Conservation (phyloP, 1,140 invertebrate species). For the Zaprionus lachaisei region DNA sequence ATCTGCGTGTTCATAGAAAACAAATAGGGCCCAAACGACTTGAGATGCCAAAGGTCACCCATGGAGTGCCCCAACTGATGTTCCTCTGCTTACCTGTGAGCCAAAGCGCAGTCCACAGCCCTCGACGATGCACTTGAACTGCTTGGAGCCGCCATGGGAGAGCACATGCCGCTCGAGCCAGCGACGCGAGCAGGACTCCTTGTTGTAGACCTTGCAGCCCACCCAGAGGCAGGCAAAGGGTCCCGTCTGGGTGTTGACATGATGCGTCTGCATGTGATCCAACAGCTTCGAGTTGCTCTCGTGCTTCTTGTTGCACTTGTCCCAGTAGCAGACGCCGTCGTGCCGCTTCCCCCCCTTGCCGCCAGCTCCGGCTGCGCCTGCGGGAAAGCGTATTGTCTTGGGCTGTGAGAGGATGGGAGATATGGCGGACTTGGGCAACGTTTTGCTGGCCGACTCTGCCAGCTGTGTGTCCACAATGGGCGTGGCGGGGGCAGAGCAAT, state of each 20-base stretch:
- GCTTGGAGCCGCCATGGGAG: slow-evolving; percentile 96
- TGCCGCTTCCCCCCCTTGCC: slow-evolving; percentile 84
- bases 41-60: too few relatives aligned
- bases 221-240: slow-evolving; percentile 96
- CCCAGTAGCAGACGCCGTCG: slow-evolving; percentile 91
- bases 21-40: too few relatives aligned
- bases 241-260: slow-evolving; percentile 93
- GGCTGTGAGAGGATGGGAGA: slow-evolving; percentile 91
- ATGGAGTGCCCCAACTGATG: too few relatives aligned
- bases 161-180: slow-evolving; percentile 97
- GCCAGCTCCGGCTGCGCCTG: slow-evolving; percentile 80
- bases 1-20: too few relatives aligned
- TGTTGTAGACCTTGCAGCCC: slow-evolving; percentile 97
- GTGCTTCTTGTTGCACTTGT: slow-evolving; percentile 91
- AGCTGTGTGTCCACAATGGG: slow-evolving; percentile 63
- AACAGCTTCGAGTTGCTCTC: slow-evolving; percentile 92
- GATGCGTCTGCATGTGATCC: slow-evolving; percentile 95
- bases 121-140: slow-evolving; percentile 97
- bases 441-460: slow-evolving; percentile 59
- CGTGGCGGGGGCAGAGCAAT: slow-evolving; percentile 25
- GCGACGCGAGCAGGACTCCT: slow-evolving; percentile 94
- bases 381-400: slow-evolving; percentile 91
- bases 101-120: slow-evolving; percentile 96
- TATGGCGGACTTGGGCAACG: slow-evolving; percentile 84
- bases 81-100: slow-evolving; percentile 89